Evolutionary conservation across 2,113 vertebrate species (phyloP), one percentile per base, ranked within the genome.

Genomic region (Peromyscus leucopus): DNA sequence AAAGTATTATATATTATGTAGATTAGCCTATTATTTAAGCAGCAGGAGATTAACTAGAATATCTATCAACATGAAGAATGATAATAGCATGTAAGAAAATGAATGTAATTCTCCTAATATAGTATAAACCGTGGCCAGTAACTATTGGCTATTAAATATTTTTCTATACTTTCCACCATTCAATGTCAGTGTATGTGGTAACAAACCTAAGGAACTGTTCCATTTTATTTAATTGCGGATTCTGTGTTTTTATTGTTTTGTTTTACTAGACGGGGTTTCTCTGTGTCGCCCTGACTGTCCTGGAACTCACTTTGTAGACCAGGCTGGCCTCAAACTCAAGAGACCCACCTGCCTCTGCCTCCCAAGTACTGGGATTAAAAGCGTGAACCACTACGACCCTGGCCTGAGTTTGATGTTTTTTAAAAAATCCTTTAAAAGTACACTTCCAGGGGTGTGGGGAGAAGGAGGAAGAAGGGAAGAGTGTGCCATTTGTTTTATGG

Each of bases 111-210:
- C 6, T 42, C 21, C 24, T 79, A 85, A 46, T 33, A n/a, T 71
- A 55, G 21, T 69, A 67, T 5, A 59, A n/a, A 90, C 36, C 4
- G 6, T 39, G 10, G 0, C 28, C 9, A 79, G 16, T 79, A 63
- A 89, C 26, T 96, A 19, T 82, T 96, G 51, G 89, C 26, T 59
- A 75, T 92, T 76, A 72, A 89, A 86, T 36, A 67, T 13, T 92
- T 36, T 67, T 84, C 28, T 65, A 31, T 13, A n/a, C 5, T 85
- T 16, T 90, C 26, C 36, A 26, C 28, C 28, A 63, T 2, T 65
- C 61, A 67, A 7, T 78, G 16, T 94, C 46, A 92, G 71, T 3
- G 33, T 79, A 71, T 93, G 75, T 57, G 90, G 74, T 72, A 63
- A 76, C 36, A 71, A 57, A 16, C 0, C 42, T 46, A 57, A 91